Evolutionary conservation across 2,113 vertebrate genomes (phyloP).

Genomic region (Nyctibius bracteatus): DNA sequence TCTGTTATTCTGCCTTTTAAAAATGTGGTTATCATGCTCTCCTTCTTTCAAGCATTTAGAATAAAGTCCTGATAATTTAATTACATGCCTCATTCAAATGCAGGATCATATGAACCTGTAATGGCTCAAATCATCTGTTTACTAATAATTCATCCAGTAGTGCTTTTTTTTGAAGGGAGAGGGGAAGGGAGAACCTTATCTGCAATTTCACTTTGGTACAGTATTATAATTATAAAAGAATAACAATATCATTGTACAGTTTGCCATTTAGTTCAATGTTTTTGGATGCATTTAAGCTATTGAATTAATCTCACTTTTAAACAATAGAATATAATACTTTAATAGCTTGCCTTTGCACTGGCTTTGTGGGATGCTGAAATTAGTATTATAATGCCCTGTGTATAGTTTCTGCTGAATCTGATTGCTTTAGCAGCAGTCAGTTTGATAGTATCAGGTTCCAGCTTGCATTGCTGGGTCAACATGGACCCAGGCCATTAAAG

Average conservation of each 20-base stretch:
- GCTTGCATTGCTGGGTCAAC: conserved; percentile 89
- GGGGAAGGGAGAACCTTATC: conserved; percentile 63
- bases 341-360: conserved; percentile 84
- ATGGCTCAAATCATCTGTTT: conserved; percentile 66
- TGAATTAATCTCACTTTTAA: conserved; percentile 79
- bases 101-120: conserved; percentile 58
- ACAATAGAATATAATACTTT: conserved; percentile 87
- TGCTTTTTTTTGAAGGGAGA: conserved; percentile 5
- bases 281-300: conserved; percentile 67
- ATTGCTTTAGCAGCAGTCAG: conserved; percentile 93
- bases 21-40: conserved; percentile 46
- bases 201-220: conserved; percentile 58
- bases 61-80: conserved; percentile 63
- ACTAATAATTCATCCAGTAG: conserved; percentile 60
- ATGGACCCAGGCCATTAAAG: conserved; percentile 91
- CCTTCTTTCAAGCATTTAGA: conserved; percentile 56
- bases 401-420: conserved; percentile 91
- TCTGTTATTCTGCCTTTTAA: conserved; percentile 38
- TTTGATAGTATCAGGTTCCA: conserved; percentile 94
- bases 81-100: conserved; percentile 60
- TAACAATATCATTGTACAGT: conserved; percentile 61
- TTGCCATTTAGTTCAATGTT: conserved; percentile 56
- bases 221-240: conserved; percentile 67
- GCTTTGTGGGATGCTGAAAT: conserved; percentile 87
- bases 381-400: conserved; percentile 80